phyloP scores from a whole-genome alignment of 2,797 vertebrate genomes.

The Sebastes hopkinsi region DNA sequence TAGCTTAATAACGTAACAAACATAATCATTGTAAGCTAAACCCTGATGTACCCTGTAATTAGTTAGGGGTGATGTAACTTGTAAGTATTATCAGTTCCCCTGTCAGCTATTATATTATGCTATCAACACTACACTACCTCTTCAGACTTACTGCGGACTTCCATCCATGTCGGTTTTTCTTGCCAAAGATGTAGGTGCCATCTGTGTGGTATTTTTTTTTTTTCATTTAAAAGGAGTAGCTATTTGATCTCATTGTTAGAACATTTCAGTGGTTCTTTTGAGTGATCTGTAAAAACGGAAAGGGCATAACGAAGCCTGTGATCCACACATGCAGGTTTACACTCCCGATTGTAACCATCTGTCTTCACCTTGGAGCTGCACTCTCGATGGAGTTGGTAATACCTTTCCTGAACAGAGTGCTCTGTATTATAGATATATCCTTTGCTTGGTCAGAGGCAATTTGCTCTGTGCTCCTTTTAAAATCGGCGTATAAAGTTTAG shows the following conservation, averaged over 20 bases:
- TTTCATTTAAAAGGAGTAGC: neutral
- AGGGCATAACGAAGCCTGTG: neutral
- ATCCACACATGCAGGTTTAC: neutral
- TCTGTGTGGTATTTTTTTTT: neutral
- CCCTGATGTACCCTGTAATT: neutral
- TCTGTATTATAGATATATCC: constrained; percentile 9
- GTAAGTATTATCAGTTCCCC: too few relatives aligned
- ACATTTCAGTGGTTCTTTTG: neutral
- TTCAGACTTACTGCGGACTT: neutral
- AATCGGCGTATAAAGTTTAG: neutral
- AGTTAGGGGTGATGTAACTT: neutral
- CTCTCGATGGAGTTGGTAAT: neutral
- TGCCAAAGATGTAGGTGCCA: neutral
- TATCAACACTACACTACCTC: neutral
- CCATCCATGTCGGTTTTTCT: neutral
- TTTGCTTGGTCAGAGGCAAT: constrained; percentile 17
- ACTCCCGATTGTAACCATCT: constrained; percentile 11
- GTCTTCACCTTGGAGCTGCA: constrained; percentile 19
- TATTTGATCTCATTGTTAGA: neutral
- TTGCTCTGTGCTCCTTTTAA: neutral
- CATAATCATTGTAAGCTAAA: too few relatives aligned
- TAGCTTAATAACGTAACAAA: too few relatives aligned
- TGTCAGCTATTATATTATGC: too few relatives aligned
- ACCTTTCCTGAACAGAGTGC: constrained; percentile 17
- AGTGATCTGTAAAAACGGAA: neutral